Evolutionary conservation across 1,140 invertebrate genomes (phyloP), one percentile per base, ranked within the genome.

Genomic region (Glossosoma conforme): DNA sequence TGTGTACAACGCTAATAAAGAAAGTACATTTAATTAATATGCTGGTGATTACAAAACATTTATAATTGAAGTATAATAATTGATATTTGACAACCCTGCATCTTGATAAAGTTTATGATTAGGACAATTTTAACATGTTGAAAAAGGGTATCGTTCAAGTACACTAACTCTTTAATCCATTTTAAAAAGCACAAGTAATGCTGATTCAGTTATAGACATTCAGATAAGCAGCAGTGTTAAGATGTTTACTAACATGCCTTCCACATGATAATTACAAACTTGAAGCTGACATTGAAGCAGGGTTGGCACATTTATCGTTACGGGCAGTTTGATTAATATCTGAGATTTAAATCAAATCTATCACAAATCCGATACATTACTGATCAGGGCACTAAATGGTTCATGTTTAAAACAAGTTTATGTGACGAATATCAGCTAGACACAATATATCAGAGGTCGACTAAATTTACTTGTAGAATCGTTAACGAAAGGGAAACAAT

Each of bases 371-470:
- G 47, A 50, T 36, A 46, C 35, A 46, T 55, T 50, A 55, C 51
- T 55, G 53, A 45, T 46, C 52, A 55, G 53, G 53, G 53, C 53
- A 55, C 53, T 55, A 55, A 55, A 46, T 51, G 53, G 53, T 55
- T 50, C 51, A 24, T 33, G 36, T 17, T 46, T 44, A 49, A 49
- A 49, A 38, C 49, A 44, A 37, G 8, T 43, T 37, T 54, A 35
- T 54, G 41, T 48, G 3, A 9, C 20, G 10, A 22, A 28, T 38
- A 3, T 33, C 15, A 5, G n/a, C 15, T 33, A 13, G 32, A 33
- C 32, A 33, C n/a, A 33, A 11, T 13, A 33, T 33, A 33, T 3
- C 15, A 33, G 32, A 33, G n/a, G 11, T 15, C 3, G n/a, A 13
- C n/a, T 13, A 33, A 15, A 33, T 5, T 28, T 3, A 33, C 4